These are phyloP conservation scores for Nymphicus hollandicus DNA, from an alignment of 2,113 vertebrate genomes.

Conservation along the genomic window DNA sequence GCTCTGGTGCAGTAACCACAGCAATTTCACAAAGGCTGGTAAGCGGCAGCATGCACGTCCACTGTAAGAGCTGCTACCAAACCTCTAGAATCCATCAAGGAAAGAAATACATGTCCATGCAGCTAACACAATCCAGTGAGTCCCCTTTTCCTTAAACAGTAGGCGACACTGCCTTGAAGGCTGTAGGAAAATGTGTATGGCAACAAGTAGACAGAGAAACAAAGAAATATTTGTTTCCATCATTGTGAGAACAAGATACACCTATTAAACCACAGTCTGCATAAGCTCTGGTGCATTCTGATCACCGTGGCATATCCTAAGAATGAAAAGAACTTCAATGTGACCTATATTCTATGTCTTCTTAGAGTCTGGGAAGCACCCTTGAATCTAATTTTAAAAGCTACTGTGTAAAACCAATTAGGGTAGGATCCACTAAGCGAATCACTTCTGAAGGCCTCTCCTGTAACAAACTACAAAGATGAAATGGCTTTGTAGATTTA, in stretches of 20 bases:
- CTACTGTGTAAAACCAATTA: slow-evolving; percentile 59
- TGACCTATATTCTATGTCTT: slow-evolving; percentile 64
- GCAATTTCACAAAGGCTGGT: background rate
- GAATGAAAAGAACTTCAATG: slow-evolving; percentile 55
- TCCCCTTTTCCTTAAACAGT: background rate
- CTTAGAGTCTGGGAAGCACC: slow-evolving; percentile 54
- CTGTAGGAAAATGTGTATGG: background rate
- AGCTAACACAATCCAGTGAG: background rate
- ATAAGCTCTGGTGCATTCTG: slow-evolving; percentile 19
- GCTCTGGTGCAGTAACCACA: background rate
- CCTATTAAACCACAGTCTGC: background rate
- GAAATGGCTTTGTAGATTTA: background rate
- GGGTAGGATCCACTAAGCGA: background rate
- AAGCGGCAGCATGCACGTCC: rapidly evolving
- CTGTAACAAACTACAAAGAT: background rate
- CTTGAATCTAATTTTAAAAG: slow-evolving; percentile 66
- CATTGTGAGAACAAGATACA: slow-evolving; percentile 54
- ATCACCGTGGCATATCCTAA: slow-evolving; percentile 41
- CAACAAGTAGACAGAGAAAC: slow-evolving; percentile 50
- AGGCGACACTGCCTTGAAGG: background rate
- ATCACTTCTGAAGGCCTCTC: slow-evolving; percentile 31
- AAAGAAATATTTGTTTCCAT: slow-evolving; percentile 56
- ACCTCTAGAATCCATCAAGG: background rate
- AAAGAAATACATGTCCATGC: background rate
- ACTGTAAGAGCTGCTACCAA: background rate